Evolutionary conservation across 1,140 invertebrate genomes (phyloP).

Genomic region (Teleopsis dalmanni): DNA sequence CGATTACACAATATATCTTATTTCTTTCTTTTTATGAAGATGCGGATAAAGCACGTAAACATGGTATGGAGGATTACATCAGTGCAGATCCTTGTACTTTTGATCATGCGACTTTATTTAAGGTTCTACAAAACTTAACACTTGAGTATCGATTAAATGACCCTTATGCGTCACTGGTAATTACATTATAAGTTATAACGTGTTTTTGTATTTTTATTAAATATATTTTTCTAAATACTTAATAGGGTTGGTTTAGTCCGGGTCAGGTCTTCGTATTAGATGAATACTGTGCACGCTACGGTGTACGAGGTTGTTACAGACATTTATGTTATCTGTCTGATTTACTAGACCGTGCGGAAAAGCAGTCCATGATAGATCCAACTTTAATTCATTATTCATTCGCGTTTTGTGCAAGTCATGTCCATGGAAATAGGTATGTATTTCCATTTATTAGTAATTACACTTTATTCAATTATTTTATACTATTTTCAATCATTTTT

Average conservation of each 20-base stretch:
- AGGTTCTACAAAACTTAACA: slow-evolving; percentile 82
- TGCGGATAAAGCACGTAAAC: slow-evolving; percentile 92
- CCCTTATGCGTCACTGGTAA: slow-evolving; percentile 93
- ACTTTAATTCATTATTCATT: slow-evolving; percentile 98
- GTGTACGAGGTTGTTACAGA: slow-evolving; percentile 91
- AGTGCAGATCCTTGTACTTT: slow-evolving; percentile 96
- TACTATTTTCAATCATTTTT: too few species aligned
- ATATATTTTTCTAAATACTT: slow-evolving; percentile 41
- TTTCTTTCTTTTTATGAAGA: slow-evolving; percentile 46
- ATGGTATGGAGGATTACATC: slow-evolving; percentile 99
- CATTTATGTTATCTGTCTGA: slow-evolving; percentile 96
- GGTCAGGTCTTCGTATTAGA: slow-evolving; percentile 97
- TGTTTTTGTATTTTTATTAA: not conserved
- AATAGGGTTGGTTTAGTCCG: slow-evolving; percentile 97
- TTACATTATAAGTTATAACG: slow-evolving; percentile 15
- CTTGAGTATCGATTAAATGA: slow-evolving; percentile 94
- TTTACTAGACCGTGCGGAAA: slow-evolving; percentile 90
- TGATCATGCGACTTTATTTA: slow-evolving; percentile 89
- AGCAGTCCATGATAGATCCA: slow-evolving; percentile 90
- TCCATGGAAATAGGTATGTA: slow-evolving; percentile 76
- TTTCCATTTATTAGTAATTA: not conserved
- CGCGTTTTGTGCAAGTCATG: slow-evolving; percentile 97
- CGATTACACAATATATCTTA: too few species aligned
- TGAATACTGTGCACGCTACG: slow-evolving; percentile 96
- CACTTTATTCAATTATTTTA: not conserved